These are phyloP conservation scores for Metaphire vulgaris DNA, from an alignment of 1,140 invertebrate species.

Conservation along the genomic window DNA sequence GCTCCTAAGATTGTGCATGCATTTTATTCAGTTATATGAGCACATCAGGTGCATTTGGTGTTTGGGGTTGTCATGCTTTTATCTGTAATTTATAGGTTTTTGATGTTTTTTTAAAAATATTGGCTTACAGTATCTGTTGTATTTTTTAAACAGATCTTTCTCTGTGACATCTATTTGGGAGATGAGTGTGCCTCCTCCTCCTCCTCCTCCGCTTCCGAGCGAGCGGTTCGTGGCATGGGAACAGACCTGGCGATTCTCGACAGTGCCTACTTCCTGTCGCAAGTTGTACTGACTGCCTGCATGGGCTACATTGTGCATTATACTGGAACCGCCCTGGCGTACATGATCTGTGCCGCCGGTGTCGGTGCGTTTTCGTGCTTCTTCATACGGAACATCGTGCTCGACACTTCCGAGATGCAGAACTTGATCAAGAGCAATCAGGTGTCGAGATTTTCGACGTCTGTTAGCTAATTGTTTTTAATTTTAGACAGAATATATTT, in stretches of 20 bases:
- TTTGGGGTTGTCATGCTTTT: too few relatives aligned
- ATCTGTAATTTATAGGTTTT: too few relatives aligned
- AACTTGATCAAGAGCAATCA: neutral
- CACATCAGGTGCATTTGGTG: too few relatives aligned
- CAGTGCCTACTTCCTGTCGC: conserved; percentile 54
- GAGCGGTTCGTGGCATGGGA: conserved; percentile 45
- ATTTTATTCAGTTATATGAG: too few relatives aligned
- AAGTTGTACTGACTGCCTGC: conserved; percentile 51
- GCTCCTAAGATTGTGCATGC: too few relatives aligned
- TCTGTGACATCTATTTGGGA: conserved; percentile 24
- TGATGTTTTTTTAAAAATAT: too few relatives aligned
- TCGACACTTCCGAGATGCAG: conserved; percentile 35
- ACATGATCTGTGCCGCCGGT: conserved; percentile 49
- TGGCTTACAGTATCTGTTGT: too few relatives aligned
- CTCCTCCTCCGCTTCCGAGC: neutral
- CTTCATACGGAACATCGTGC: conserved; percentile 41
- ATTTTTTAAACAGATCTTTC: conserved; percentile 33
- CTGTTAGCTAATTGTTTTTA: too few relatives aligned
- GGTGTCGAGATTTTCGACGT: neutral
- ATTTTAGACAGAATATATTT: too few relatives aligned
- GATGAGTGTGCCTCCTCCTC: conserved; percentile 20
- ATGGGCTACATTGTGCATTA: conserved; percentile 54
- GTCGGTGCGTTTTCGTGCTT: conserved; percentile 44
- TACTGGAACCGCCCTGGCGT: conserved; percentile 48
- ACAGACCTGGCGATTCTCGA: conserved; percentile 53